Conservation (phyloP, 2,113 vertebrate species). For the Perca schrenkii region DNA sequence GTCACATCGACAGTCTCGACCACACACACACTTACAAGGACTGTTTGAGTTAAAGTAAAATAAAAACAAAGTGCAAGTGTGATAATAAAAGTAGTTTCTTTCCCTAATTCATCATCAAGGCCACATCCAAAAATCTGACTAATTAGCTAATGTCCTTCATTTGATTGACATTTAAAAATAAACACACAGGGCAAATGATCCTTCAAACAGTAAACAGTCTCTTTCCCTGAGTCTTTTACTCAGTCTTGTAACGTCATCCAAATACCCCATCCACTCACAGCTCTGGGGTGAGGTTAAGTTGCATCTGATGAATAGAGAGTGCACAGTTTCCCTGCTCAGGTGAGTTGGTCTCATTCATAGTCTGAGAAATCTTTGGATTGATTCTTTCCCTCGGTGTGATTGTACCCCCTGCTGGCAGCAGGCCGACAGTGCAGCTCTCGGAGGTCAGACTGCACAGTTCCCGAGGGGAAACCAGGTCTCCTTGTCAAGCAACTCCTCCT, state of each 20-base stretch:
- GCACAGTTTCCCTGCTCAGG: constrained; percentile 1
- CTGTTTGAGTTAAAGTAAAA: constrained; percentile 35
- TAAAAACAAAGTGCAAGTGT: constrained; percentile 26
- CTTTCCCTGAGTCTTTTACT: constrained; percentile 1
- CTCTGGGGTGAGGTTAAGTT: constrained; percentile 10
- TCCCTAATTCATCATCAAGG: constrained; percentile 26
- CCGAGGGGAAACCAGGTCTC: constrained; percentile 88
- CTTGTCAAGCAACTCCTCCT: constrained; percentile 78
- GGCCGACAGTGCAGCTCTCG: neutral
- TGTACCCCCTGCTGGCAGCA: constrained; percentile 65
- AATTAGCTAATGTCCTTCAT: constrained; percentile 16
- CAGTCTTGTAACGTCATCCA: constrained; percentile 52
- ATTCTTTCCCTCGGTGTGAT: neutral
- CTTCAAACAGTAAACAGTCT: constrained; percentile 42
- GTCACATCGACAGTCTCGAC: constrained; percentile 9
- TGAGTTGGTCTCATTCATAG: constrained; percentile 3
- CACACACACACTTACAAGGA: too few species aligned
- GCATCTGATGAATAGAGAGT: constrained; percentile 31
- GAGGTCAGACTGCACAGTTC: constrained; percentile 81
- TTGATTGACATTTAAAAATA: constrained; percentile 19
- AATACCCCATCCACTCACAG: neutral
- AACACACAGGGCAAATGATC: neutral
- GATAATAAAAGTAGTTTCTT: neutral
- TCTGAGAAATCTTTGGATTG: neutral
- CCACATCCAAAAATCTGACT: neutral